Conservation (phyloP, 2,113 vertebrate species). For the Bujurquina vittata region DNA sequence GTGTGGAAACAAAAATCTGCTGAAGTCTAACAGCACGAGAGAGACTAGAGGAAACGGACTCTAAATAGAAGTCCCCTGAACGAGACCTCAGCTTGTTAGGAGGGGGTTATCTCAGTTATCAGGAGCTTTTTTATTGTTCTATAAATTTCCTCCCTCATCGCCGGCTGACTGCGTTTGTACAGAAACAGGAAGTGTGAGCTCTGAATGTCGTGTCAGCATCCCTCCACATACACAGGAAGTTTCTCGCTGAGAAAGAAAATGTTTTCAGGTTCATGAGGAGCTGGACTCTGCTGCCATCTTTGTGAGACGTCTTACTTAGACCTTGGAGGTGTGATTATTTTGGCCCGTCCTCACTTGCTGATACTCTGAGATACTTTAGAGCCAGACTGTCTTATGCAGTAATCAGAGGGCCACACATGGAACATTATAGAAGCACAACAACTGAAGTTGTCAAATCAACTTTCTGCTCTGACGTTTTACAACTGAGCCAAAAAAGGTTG, state of each 20-base stretch:
- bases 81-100: neutral
- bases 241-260: neutral
- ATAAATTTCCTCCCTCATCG: neutral
- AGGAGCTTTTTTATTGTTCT: neutral
- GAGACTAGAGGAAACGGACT: neutral
- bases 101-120: neutral
- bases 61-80: neutral
- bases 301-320: neutral
- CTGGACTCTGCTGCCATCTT: neutral
- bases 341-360: neutral
- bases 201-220: neutral
- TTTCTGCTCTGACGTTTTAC: too few relatives aligned
- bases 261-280: constrained; percentile 17
- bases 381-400: neutral
- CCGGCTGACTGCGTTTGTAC: neutral
- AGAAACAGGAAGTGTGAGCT: neutral
- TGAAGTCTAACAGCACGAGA: neutral
- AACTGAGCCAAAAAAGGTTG: too few relatives aligned
- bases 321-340: neutral
- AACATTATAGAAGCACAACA: neutral
- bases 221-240: neutral
- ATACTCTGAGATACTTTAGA: neutral
- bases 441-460: too few relatives aligned
- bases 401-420: neutral
- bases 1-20: neutral